phyloP scores from a whole-genome alignment of 2,888 invertebrate genomes.

The Hoplodrina blanda region DNA sequence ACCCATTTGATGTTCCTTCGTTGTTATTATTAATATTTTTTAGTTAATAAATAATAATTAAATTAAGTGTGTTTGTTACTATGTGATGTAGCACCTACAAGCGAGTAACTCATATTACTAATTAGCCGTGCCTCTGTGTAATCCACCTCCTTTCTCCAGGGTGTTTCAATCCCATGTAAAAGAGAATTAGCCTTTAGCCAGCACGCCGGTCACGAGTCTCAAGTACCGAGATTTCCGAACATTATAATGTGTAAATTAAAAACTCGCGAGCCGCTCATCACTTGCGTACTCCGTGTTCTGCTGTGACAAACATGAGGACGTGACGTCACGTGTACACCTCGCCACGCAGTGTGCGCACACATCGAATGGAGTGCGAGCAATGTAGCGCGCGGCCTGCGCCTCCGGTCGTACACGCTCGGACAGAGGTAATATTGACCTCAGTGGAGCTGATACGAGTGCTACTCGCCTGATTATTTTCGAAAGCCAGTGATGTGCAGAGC shows the following conservation, averaged over 20 bases:
- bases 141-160: neutral
- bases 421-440: slow-evolving; percentile 20
- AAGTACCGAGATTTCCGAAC: too few relatives aligned
- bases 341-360: slow-evolving; percentile 9
- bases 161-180: neutral
- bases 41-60: too few relatives aligned
- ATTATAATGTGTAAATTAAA: neutral
- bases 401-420: slow-evolving; percentile 4
- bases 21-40: too few relatives aligned
- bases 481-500: slow-evolving; percentile 10
- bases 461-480: slow-evolving; percentile 35
- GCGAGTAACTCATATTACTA: neutral
- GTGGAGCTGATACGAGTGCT: slow-evolving; percentile 15
- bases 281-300: neutral
- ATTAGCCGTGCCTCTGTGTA: too few relatives aligned
- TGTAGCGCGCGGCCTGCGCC: slow-evolving; percentile 22
- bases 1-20: too few relatives aligned
- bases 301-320: neutral
- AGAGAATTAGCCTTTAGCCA: too few relatives aligned
- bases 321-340: slow-evolving; percentile 27
- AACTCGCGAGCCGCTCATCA: neutral
- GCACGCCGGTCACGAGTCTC: too few relatives aligned
- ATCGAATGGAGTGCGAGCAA: slow-evolving; percentile 8
- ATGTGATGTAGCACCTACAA: neutral
- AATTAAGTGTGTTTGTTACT: neutral